Percentiles rank a stretch among this genome's conserved stretches.
phyloP scores from a whole-genome alignment of 1,140 invertebrate species.

The Nasonia longicornis region DNA sequence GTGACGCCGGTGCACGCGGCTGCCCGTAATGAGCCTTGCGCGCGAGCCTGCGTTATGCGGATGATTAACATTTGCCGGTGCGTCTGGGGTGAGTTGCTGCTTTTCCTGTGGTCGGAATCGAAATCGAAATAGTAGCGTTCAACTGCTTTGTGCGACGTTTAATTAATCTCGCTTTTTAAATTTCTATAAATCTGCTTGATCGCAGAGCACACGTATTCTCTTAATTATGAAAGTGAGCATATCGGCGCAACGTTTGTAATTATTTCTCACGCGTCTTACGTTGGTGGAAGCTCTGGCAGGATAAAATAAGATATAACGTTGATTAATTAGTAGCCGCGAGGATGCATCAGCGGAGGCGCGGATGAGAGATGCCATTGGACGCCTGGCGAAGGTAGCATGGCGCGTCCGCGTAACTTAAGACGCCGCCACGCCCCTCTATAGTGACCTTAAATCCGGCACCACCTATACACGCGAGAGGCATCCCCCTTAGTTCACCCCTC shows the following conservation, averaged over 20 bases:
- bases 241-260: too few relatives aligned
- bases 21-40: neutral
- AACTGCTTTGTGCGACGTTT: too few relatives aligned
- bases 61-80: conserved; percentile 36
- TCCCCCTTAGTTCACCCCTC: conserved; percentile 44
- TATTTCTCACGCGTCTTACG: neutral
- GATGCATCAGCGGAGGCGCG: neutral
- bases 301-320: neutral
- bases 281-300: neutral
- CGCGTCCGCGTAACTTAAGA: conserved; percentile 51
- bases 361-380: conserved; percentile 40
- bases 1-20: neutral
- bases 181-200: too few relatives aligned
- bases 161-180: too few relatives aligned
- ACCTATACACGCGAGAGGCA: conserved; percentile 51
- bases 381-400: conserved; percentile 37
- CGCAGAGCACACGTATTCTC: too few relatives aligned
- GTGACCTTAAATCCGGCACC: conserved; percentile 56
- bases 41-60: conserved; percentile 7
- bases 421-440: conserved; percentile 57
- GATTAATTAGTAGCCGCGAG: neutral
- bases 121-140: neutral
- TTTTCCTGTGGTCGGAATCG: neutral
- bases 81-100: neutral
- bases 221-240: too few relatives aligned